Conservation (phyloP, 2,113 vertebrate species). For the Mandrillus leucophaeus region DNA sequence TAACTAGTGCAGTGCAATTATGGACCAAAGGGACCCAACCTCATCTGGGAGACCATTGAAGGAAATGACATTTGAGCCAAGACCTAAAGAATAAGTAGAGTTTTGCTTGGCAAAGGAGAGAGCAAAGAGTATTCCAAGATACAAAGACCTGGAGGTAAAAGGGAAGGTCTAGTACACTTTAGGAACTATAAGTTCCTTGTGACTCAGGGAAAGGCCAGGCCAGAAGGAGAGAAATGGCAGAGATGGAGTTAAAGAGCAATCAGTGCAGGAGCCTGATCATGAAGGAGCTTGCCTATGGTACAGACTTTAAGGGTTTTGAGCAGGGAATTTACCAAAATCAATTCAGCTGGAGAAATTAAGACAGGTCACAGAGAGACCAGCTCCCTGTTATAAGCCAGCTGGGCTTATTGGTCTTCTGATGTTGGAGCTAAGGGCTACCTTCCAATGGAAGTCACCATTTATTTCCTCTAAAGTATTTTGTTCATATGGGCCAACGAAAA, state of each 20-base stretch:
- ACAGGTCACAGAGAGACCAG: not conserved
- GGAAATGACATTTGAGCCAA: not conserved
- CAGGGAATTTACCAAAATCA: not conserved
- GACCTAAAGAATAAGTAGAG: not conserved
- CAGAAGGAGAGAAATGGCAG: not conserved
- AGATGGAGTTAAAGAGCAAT: not conserved
- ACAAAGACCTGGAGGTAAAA: not conserved
- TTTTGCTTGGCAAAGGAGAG: not conserved
- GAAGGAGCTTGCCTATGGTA: not conserved
- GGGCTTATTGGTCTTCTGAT: not conserved
- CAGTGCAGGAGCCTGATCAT: not conserved
- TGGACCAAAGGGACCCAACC: not conserved
- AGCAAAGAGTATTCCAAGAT: not conserved
- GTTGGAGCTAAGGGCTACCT: not conserved
- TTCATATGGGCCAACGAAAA: slow-evolving; percentile 72
- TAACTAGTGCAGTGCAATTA: not conserved
- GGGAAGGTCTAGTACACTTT: not conserved
- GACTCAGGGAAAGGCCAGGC: not conserved
- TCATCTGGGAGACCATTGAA: not conserved
- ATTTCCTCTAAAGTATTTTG: slow-evolving; percentile 63
- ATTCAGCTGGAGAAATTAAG: not conserved
- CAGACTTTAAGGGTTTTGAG: not conserved
- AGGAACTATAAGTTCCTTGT: not conserved
- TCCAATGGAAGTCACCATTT: not conserved
- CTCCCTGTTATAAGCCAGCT: not conserved